These are phyloP conservation scores for Pomatorhinus ruficollis DNA, from an alignment of 2,113 vertebrate genomes.

Conservation along the genomic window DNA sequence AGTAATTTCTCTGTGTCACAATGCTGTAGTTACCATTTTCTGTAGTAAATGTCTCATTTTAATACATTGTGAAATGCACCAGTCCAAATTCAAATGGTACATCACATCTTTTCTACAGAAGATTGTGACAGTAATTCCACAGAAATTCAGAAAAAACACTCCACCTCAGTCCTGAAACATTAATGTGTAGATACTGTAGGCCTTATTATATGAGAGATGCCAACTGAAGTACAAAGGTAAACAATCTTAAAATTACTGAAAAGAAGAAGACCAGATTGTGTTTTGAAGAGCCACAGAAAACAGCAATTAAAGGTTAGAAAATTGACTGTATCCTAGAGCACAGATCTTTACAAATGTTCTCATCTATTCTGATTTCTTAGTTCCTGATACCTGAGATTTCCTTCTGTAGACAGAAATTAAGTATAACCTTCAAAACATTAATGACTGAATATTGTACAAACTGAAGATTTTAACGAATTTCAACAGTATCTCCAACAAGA, in stretches of 20 bases:
- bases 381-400: background rate
- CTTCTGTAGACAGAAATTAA: background rate
- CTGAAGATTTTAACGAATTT: background rate
- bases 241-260: background rate
- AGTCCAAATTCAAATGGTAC: background rate
- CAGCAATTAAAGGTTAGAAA: background rate
- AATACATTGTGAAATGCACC: accelerated
- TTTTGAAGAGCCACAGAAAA: background rate
- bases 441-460: background rate
- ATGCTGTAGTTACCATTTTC: background rate
- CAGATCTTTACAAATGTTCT: background rate
- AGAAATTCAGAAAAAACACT: background rate
- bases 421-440: background rate
- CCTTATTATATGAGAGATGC: background rate
- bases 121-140: background rate
- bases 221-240: background rate
- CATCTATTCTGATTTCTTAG: background rate
- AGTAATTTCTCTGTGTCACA: background rate
- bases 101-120: background rate
- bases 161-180: background rate
- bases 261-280: background rate
- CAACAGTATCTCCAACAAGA: background rate
- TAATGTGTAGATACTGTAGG: background rate
- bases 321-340: background rate
- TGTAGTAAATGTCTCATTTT: background rate